Evolutionary conservation across 2,888 invertebrate species (phyloP).

Genomic region (Latheticus oryzae): DNA sequence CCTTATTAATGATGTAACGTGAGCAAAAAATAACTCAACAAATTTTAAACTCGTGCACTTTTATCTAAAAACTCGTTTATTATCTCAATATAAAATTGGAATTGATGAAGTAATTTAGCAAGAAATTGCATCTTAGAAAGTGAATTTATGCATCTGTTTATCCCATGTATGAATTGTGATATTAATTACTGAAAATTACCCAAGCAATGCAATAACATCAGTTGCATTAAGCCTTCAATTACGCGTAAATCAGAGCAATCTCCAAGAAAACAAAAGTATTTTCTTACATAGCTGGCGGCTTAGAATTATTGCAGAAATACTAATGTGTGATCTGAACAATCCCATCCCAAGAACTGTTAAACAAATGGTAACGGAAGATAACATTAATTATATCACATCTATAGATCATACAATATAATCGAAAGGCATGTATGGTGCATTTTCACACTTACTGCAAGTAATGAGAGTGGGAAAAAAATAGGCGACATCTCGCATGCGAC

Average conservation of each 20-base stretch:
- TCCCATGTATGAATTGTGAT: constrained; percentile 2
- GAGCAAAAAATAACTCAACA: too few species aligned
- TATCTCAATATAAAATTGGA: too few species aligned
- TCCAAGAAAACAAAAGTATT: not conserved
- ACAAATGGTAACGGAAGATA: not conserved
- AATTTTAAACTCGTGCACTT: too few species aligned
- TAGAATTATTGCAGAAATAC: constrained; percentile 7
- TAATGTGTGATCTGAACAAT: constrained; percentile 8
- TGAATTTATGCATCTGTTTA: constrained; percentile 2
- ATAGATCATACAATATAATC: too few species aligned
- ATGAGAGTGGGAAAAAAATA: too few species aligned
- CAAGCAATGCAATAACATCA: not conserved
- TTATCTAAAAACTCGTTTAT: too few species aligned
- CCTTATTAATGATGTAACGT: too few species aligned
- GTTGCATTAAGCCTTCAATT: constrained; percentile 1
- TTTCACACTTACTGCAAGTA: too few species aligned
- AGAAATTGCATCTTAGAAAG: constrained; percentile 2
- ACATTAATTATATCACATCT: too few species aligned
- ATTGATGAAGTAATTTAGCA: too few species aligned
- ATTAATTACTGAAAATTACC: constrained; percentile 6
- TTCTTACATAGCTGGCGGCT: not conserved
- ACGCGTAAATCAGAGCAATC: constrained; percentile 6
- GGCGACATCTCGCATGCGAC: not conserved
- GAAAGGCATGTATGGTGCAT: too few species aligned
- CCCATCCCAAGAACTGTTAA: constrained; percentile 12